These are phyloP conservation scores for Phylloscopus trochiloides DNA, from an alignment of 2,113 vertebrate species.

Conservation along the genomic window DNA sequence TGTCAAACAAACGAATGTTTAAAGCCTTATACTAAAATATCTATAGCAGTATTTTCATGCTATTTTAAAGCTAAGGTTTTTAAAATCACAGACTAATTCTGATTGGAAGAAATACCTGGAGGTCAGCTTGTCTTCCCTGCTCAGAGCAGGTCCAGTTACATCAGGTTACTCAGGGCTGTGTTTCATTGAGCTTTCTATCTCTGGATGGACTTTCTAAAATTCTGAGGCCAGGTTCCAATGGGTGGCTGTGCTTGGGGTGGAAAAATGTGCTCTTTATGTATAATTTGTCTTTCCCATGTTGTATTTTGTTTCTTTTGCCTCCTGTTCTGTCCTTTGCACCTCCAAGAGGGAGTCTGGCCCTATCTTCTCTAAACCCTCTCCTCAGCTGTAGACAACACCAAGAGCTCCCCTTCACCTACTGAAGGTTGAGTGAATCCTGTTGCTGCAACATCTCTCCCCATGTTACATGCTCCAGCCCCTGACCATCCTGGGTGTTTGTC, in stretches of 20 bases:
- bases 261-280: neutral
- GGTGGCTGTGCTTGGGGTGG: neutral
- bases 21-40: neutral
- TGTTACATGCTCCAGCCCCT: accelerated
- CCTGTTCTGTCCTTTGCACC: neutral
- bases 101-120: neutral
- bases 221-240: neutral
- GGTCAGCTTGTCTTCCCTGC: neutral
- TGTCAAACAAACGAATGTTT: neutral
- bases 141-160: neutral
- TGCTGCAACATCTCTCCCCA: neutral
- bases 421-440: neutral
- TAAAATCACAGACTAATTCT: neutral
- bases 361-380: neutral
- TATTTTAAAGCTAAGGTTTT: neutral
- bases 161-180: neutral
- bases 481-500: neutral
- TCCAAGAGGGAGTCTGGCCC: neutral
- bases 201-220: neutral
- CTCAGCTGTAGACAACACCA: neutral
- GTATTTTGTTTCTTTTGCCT: neutral
- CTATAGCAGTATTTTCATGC: neutral
- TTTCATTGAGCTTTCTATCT: neutral
- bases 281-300: neutral
- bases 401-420: neutral